These are phyloP conservation scores for Trichoplusia ni DNA, from an alignment of 1,140 invertebrate species.

Conservation along the genomic window DNA sequence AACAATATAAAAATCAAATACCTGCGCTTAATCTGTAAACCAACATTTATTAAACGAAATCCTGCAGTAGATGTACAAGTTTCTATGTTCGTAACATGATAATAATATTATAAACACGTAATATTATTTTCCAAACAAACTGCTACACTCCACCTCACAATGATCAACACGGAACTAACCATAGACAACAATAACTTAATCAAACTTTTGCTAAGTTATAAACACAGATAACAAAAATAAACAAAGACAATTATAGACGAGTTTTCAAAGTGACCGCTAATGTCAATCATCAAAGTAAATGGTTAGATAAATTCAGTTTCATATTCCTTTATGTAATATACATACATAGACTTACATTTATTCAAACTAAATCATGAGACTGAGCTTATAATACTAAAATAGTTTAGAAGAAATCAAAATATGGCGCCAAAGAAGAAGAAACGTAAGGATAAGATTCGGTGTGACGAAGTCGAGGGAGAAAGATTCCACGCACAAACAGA, in stretches of 20 bases:
- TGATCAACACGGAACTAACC: conserved; percentile 48
- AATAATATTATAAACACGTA: conserved; percentile 45
- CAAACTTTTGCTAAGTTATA: too few relatives aligned
- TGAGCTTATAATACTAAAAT: too few relatives aligned
- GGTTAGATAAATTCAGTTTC: too few relatives aligned
- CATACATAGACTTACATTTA: too few relatives aligned
- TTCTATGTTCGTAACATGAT: conserved; percentile 48
- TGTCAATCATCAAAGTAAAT: too few relatives aligned
- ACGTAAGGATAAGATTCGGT: conserved; percentile 39
- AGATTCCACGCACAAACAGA: conserved; percentile 52
- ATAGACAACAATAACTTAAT: too few relatives aligned
- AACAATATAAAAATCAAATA: conserved; percentile 33
- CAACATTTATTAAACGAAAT: conserved; percentile 47
- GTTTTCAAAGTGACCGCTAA: too few relatives aligned
- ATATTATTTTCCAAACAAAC: conserved; percentile 41
- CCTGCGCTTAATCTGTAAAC: conserved; percentile 43
- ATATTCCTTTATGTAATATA: too few relatives aligned
- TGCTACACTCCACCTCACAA: conserved; percentile 44
- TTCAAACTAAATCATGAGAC: too few relatives aligned
- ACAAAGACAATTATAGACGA: background rate
- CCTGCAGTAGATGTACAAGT: conserved; percentile 40
- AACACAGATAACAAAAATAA: background rate
- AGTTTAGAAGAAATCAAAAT: background rate
- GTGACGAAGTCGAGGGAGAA: conserved; percentile 52
- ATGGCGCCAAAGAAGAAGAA: conserved; percentile 31